A percentile compares a stretch with the other conserved stretches of the same genome.
Conservation (phyloP, 2,888 invertebrate genomes). For the Pristionchus mayeri region DNA sequence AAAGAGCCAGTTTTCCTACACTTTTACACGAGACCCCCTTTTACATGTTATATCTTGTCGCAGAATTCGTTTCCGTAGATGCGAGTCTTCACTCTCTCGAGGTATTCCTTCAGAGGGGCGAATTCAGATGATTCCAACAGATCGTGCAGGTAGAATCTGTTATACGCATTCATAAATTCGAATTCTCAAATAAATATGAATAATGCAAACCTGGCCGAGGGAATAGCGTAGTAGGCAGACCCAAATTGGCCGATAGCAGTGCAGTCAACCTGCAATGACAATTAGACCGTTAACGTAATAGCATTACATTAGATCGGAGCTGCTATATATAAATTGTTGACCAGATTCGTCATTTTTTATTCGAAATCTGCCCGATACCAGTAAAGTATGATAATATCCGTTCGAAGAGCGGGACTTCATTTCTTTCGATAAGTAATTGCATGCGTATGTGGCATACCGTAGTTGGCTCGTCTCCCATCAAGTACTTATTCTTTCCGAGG, state of each 20-base stretch:
- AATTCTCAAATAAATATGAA: background rate
- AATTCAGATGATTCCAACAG: slow-evolving; percentile 14
- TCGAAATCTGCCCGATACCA: too few species aligned
- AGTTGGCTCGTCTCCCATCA: slow-evolving; percentile 20
- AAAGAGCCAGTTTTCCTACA: too few species aligned
- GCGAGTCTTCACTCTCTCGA: background rate
- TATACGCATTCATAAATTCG: background rate
- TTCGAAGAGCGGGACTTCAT: too few species aligned
- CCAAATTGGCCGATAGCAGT: slow-evolving; percentile 17
- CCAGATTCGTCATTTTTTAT: too few species aligned
- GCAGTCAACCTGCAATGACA: background rate
- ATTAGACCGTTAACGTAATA: background rate
- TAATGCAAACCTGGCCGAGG: background rate
- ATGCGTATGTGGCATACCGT: background rate
- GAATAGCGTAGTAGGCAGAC: background rate
- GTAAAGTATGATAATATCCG: too few species aligned
- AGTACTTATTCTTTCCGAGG: slow-evolving; percentile 29
- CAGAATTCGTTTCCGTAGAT: slow-evolving; percentile 37
- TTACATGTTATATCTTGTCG: background rate
- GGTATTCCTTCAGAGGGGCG: slow-evolving; percentile 8
- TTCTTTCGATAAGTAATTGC: too few species aligned
- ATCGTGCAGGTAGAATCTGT: background rate
- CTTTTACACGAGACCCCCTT: too few species aligned
- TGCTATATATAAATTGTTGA: too few species aligned
- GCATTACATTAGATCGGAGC: too few species aligned